Evolutionary conservation across 2,888 invertebrate genomes (phyloP).

Genomic region (Leptopilina syphax): DNA sequence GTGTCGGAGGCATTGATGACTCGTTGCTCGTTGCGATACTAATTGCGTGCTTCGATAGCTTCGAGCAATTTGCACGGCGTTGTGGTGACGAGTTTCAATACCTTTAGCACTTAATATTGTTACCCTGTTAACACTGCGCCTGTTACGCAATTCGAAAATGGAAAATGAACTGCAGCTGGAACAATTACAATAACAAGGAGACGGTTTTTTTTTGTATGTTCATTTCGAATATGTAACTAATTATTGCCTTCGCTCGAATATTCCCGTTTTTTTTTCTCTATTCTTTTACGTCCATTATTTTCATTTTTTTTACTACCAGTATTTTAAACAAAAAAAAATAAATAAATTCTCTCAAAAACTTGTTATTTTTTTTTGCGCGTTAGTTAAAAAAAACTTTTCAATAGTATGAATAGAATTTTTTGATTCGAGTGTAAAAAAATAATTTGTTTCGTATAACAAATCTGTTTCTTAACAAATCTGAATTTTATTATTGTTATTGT

Average conservation of each 20-base stretch:
- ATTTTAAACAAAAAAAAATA: too few relatives aligned
- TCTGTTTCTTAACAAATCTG: too few relatives aligned
- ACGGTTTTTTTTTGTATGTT: neutral
- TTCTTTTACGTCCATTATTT: neutral
- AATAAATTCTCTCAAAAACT: too few relatives aligned
- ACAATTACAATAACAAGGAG: conserved; percentile 21
- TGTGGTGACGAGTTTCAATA: conserved; percentile 35
- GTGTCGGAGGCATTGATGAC: conserved; percentile 54
- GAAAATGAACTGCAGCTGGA: conserved; percentile 25
- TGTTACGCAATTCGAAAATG: conserved; percentile 26
- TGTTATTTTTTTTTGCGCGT: too few relatives aligned
- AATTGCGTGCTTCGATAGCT: conserved; percentile 60
- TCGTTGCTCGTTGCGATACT: conserved; percentile 53
- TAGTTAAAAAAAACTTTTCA: too few relatives aligned
- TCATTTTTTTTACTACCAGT: neutral
- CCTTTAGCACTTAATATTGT: conserved; percentile 22
- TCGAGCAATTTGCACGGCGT: conserved; percentile 43
- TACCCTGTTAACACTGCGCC: conserved; percentile 23
- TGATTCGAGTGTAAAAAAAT: too few relatives aligned
- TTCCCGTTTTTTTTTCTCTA: neutral
- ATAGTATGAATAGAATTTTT: too few relatives aligned
- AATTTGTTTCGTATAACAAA: too few relatives aligned
- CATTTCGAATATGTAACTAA: conserved; percentile 12
- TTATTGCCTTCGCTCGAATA: neutral
- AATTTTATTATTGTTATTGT: too few relatives aligned